Percentiles rank a stretch among this genome's conserved stretches.
Evolutionary conservation across 2,888 invertebrate species (phyloP).

Genomic region (Lomographa bimaculata): DNA sequence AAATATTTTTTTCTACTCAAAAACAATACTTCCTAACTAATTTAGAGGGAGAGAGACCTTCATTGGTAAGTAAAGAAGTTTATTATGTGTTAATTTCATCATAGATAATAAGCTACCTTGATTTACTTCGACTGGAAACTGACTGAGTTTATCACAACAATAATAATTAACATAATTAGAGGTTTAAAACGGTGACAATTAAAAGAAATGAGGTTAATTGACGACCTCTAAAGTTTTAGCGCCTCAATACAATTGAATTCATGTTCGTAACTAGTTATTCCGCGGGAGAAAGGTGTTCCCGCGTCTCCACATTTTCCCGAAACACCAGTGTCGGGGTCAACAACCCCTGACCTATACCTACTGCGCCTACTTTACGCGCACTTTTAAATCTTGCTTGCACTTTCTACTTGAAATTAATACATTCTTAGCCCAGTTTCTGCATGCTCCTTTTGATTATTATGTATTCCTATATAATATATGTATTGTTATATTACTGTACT

Average conservation of each 20-base stretch:
- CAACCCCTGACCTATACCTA: conserved; percentile 13
- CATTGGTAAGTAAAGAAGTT: conserved; percentile 26
- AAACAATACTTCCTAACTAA: conserved; percentile 14
- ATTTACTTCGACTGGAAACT: too few species aligned
- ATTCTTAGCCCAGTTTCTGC: too few species aligned
- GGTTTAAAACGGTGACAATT: conserved; percentile 19
- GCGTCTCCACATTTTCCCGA: conserved; percentile 17
- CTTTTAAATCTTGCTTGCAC: too few species aligned
- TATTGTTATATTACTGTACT: too few species aligned
- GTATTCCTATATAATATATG: too few species aligned
- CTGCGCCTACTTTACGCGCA: too few species aligned
- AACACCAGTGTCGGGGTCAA: conserved; percentile 12
- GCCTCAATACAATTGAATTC: too few species aligned
- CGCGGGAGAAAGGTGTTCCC: conserved; percentile 17
- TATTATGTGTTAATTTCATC: conserved; percentile 18
- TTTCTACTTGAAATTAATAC: too few species aligned
- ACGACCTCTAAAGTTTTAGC: conserved; percentile 11
- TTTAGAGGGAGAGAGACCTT: conserved; percentile 17
- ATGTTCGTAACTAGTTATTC: neutral
- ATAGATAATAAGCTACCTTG: conserved; percentile 5
- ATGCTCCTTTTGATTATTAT: too few species aligned
- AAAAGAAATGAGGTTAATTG: conserved; percentile 22
- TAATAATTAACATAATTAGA: conserved; percentile 27
- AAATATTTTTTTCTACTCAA: conserved; percentile 29
- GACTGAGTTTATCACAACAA: conserved; percentile 27